phyloP scores from a whole-genome alignment of 2,797 vertebrate species.

The Cheirogaleus major region DNA sequence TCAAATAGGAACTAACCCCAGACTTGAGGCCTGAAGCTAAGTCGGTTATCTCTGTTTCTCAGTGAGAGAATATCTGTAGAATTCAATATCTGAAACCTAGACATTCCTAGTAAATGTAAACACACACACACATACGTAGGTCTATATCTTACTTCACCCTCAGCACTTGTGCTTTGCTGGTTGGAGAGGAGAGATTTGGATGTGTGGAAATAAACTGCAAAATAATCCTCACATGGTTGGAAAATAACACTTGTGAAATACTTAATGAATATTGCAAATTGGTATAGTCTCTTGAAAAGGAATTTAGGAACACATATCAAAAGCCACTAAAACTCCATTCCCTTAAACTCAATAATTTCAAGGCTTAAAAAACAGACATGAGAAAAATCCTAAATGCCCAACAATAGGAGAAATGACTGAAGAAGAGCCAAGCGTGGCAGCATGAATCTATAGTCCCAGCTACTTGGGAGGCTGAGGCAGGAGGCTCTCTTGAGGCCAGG shows the following conservation, averaged over 20 bases:
- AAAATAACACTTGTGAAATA: conserved; percentile 17
- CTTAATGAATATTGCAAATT: not conserved
- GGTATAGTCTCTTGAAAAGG: not conserved
- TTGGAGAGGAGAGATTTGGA: not conserved
- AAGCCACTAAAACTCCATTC: not conserved
- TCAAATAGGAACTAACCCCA: not conserved
- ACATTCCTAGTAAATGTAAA: not conserved
- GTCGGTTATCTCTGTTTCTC: conserved; percentile 24
- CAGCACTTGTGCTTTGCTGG: not conserved
- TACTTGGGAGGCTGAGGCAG: not conserved
- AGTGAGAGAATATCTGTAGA: not conserved
- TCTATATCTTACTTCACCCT: not conserved
- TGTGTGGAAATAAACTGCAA: not conserved
- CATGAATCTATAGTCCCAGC: not conserved
- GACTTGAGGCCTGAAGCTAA: not conserved
- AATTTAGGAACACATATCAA: not conserved
- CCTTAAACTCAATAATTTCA: not conserved
- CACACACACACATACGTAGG: not conserved
- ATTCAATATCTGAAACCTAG: not conserved
- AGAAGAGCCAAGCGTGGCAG: not conserved
- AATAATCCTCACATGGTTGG: not conserved
- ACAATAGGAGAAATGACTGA: not conserved
- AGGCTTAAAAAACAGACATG: not conserved
- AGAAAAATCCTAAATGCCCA: not conserved
- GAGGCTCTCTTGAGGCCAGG: not conserved